These are phyloP conservation scores for Sarcophaga bullata DNA, from an alignment of 1,140 invertebrate species.

Conservation along the genomic window DNA sequence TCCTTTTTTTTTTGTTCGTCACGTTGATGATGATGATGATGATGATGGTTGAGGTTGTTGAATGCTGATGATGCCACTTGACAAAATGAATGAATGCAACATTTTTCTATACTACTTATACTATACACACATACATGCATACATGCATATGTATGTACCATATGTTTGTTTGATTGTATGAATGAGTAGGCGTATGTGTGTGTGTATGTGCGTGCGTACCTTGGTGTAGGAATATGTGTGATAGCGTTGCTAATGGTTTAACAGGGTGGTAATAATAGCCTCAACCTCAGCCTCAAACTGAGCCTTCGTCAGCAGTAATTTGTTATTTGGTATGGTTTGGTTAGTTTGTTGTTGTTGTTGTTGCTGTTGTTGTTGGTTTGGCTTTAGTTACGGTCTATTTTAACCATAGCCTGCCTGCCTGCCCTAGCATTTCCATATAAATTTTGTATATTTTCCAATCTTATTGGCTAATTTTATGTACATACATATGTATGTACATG, in stretches of 20 bases:
- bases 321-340: no score
- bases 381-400: neutral
- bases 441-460: conserved; percentile 2
- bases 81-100: conserved; percentile 41
- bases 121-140: neutral
- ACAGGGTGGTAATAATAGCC: neutral
- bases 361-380: neutral
- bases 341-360: neutral
- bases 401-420: neutral
- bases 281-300: no score
- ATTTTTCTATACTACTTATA: conserved; percentile 25
- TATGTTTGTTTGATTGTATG: neutral
- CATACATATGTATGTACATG: no score
- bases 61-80: conserved; percentile 40
- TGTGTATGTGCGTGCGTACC: neutral
- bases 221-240: no score
- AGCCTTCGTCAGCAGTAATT: no score
- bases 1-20: neutral
- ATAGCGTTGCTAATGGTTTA: no score
- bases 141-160: neutral
- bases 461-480: neutral
- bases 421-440: neutral
- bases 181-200: neutral
- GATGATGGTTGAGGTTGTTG: conserved; percentile 38
- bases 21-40: neutral